Base-by-base conservation (phyloP, 2,888 invertebrate genomes). In the Cenopis cana region DNA sequence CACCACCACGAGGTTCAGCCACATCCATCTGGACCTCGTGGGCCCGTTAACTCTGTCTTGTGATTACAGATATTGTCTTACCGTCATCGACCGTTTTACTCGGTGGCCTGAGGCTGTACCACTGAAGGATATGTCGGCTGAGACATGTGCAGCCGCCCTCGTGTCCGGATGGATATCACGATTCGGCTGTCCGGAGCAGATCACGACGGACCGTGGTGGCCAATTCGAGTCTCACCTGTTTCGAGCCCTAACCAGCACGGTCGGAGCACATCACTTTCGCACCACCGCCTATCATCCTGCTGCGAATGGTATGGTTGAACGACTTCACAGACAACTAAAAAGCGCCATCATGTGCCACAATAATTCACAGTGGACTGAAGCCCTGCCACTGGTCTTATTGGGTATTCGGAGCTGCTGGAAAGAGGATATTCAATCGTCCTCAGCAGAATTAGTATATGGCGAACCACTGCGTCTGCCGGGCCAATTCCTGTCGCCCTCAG, bases 51-150 rank as follows among this genome's bases (percentile, higher is more conserved):
- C 78, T 41, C 18, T 57, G n/a, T 74, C 75, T 18, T 17, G 72
- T 29, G 77, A 75, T 24, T 73, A 57, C 52, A 57, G 69, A 9
- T 73, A 68, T 36, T 69, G 69, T 64, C 55, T 88, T 0, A 86
- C 85, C 0, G 73, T 75, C 46, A 74, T 82, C 12, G 81, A 84
- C 59, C 67, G 80, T 8, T 80, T 79, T 61, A 85, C 88, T 0
- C 76, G 87, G 8, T 89, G 89, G 89, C 82, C 86, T 12, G 84
- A 84, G 72, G 82, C 77, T 2, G 68, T 78, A 8, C 84, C 86
- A 0, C 33, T 85, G 2, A n/a, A 33, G n/a, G 77, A 85, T 64
- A 83, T 82, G 24, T 78, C 80, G 6, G 83, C 82, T 0, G 79
- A 77, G 57, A 79, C 82, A 0, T 78, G 82, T 9, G 83, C 84